Evolutionary conservation across 35 echinoderm and acorn worm species (phyloP), one percentile per base, ranked within the genome.

Genomic region (Amphiura filiformis): DNA sequence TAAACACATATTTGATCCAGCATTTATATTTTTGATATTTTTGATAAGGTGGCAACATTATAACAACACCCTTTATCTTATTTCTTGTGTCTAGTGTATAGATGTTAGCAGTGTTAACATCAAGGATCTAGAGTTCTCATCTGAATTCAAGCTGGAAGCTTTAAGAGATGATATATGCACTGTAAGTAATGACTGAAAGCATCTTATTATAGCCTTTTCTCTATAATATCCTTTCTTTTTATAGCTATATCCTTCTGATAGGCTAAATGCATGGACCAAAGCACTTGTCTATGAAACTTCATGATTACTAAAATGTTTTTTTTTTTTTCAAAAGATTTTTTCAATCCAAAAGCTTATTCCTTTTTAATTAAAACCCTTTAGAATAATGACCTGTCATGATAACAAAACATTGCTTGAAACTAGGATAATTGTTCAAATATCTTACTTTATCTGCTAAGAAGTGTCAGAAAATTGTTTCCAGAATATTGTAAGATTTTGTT

Each of bases 111-210:
- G 87, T 33, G 88, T 85, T 26, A 85, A 92, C 44, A 78, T 93
- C 17, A 87, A 86, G 31, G 96, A 99, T 84, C 80, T 99, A 31
- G 96, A 99, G 39, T 99, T 99, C 76, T 88, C 80, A 39, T 87
- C 96, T 79, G 93, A 95, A 17, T 99, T 99, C 81, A 86, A 90
- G 47, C 75, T 99, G 76, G 87, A 92, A 47, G 88, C 93, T 34
- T 83, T 84, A 32, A 89, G 87, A 39, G 86, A 91, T 52, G 90
- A 79, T 13, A 77, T 37, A 9, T 99, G 96, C 80, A 99, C 96
- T 35, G 96, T 99, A 81, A 91, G 96, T 91, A n/a, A 4, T 57
- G 23, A n/a, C 22, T 76, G 0, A 11, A 35, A 28, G 31, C 32
- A 26, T 77, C 33, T 42, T 34, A 42, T 13, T 31, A 7, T 78